Base-by-base conservation (phyloP, 2,113 vertebrate genomes). In the Actenoides hombroni region DNA sequence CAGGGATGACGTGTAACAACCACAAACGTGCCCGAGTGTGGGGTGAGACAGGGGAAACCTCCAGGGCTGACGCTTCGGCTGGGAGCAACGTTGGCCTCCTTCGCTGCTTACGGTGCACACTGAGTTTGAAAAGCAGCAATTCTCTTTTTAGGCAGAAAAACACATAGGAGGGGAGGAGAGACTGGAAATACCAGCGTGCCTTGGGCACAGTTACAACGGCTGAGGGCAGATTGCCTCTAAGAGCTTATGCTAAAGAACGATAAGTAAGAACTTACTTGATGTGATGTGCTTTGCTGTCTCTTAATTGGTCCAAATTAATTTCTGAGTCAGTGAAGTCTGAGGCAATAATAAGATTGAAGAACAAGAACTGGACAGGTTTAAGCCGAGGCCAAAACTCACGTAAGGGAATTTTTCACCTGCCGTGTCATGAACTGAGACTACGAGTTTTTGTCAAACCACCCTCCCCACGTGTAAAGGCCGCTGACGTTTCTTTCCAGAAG, bases 21-120 rank as follows among this genome's bases (percentile, higher is more conserved):
- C 44, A 0, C 42, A 5, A 6, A 46, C 4, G 0, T 1, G 18
- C 44, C 16, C 0, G 4, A 14, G 82, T 2, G 37, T 44, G 0
- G 29, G 9, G 6, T 0, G 12, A 23, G 68, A 7, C 6, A 1
- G 5, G 54, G 73, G 56, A 35, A 67, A 9, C 25, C 77, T 39
- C 40, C 2, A 11, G 76, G 44, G 68, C 60, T 33, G 67, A 2
- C 20, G 1, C 88, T 42, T 4, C 59, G 9, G 35, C 69, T 0
- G 3, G 3, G 35, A 33, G 68, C 74, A 6, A 44, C 2, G 0
- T 1, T 18, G 4, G 53, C 70, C 70, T 68, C 24, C 0, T 3
- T 21, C 9, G 53, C 83, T 44, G 64, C 73, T 40, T 0, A 1
- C 7, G 8, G 3, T 54, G 35, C 4, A 2, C 2, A 2, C 4